Base-by-base conservation (phyloP, 2,113 vertebrate genomes). In the Poecile atricapillus region DNA sequence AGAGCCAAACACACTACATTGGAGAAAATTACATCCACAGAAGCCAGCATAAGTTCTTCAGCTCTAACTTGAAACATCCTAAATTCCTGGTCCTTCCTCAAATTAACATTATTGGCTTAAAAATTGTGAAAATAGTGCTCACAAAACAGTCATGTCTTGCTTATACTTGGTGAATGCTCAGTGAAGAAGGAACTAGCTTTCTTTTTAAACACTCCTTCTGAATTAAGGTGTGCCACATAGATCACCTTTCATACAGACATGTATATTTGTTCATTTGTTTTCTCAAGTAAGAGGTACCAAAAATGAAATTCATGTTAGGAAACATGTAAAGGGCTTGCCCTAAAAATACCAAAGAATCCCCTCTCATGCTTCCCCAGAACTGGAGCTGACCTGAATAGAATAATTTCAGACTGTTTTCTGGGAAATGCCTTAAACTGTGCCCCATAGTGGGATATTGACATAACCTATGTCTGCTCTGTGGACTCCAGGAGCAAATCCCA, bases 371-470 rank as follows among this genome's bases (percentile, higher is more conserved):
- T 83, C 70, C 46, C 33, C 46, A 93, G 70, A 52, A 53, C 67
- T 90, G 39, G 22, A 90, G 43, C 23, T 92, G 92, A 94, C 83
- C 59, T 89, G 76, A 95, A 59, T 5, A 78, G 60, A 63, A 55
- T 28, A 33, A 83, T 85, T 91, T 88, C 92, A 67, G 79, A 83
- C 6, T 92, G 15, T 80, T 94, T 96, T 86, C 90, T 95, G 92
- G 89, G 95, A 97, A 97, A 96, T 86, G 50, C 39, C 80, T 92
- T 67, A 80, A 83, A 92, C 60, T 83, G 60, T 94, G 93, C 84
- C 94, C 83, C 68, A 39, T 55, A 43, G 43, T 68, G 74, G 35
- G 55, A 49, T 93, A 88, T 96, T 97, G 88, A 94, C 95, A 92
- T 96, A 96, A 96, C 90, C 88, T 93, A 85, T 77, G 75, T 77